phyloP scores from a whole-genome alignment of 37 sponge, comb jelly and placozoan genomes.

The Tethya wilhelma region DNA sequence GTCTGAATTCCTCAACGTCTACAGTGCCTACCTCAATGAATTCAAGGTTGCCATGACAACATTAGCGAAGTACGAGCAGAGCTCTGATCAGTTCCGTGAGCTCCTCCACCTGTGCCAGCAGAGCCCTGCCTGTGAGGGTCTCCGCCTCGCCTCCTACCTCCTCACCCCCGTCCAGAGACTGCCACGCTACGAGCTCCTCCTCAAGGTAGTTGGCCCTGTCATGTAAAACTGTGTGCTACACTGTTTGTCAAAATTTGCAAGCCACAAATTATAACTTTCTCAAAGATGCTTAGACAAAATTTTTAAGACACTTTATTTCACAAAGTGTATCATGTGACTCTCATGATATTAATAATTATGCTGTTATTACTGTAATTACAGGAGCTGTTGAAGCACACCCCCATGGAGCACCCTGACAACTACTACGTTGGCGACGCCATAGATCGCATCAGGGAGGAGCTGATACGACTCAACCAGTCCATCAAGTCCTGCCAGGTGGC shows the following conservation, averaged over 20 bases:
- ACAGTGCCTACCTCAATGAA: constrained; percentile 67
- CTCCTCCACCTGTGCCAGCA: constrained; percentile 24
- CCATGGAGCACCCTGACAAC: constrained; percentile 44
- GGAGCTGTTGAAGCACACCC: constrained; percentile 53
- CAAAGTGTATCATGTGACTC: constrained; percentile 2
- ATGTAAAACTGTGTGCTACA: neutral
- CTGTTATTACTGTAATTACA: neutral
- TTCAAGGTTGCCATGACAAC: constrained; percentile 62
- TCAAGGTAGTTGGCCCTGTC: constrained; percentile 35
- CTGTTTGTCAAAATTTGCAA: too few species aligned
- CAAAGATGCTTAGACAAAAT: neutral
- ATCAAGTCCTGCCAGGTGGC: constrained; percentile 63
- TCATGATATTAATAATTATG: too few species aligned
- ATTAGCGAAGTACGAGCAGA: constrained; percentile 40
- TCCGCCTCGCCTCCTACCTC: constrained; percentile 52
- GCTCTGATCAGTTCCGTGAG: constrained; percentile 34
- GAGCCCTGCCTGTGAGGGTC: constrained; percentile 44
- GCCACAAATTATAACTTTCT: neutral
- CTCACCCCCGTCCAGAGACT: constrained; percentile 78
- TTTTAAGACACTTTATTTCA: too few species aligned
- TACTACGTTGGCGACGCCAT: constrained; percentile 34
- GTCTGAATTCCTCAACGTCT: constrained; percentile 56
- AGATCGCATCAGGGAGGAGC: constrained; percentile 26
- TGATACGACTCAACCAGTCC: constrained; percentile 50
- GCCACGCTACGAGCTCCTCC: constrained; percentile 69